These are phyloP conservation scores for Hippopotamyrus pictus DNA, from an alignment of 2,797 vertebrate genomes.

Conservation along the genomic window DNA sequence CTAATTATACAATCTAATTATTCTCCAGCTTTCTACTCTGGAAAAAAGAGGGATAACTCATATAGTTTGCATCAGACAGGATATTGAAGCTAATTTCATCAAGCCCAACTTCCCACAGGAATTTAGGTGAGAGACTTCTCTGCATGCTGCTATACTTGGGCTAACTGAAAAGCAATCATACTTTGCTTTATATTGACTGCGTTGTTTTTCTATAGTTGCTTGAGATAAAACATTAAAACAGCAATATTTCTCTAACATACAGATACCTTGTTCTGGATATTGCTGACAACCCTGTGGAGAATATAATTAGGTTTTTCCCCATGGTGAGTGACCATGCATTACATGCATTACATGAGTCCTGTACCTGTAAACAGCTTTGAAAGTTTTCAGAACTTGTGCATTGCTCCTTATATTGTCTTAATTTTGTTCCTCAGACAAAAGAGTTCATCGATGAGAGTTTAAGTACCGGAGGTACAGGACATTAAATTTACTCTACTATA, in stretches of 20 bases:
- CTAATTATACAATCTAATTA: background rate
- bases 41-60: conserved; percentile 94
- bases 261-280: conserved; percentile 99
- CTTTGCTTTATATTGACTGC: background rate
- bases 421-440: conserved; percentile 75
- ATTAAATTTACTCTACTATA: conserved; percentile 21
- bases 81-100: conserved; percentile 99
- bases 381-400: background rate
- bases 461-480: conserved; percentile 81
- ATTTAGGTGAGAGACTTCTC: conserved; percentile 78
- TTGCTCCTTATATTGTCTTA: background rate
- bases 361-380: background rate
- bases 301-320: conserved; percentile 94
- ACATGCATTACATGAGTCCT: background rate
- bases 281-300: conserved; percentile 98
- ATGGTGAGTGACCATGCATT: conserved; percentile 68
- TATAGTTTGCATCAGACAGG: conserved; percentile 94
- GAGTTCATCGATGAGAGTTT: conserved; percentile 98
- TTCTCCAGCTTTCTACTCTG: conserved; percentile 77
- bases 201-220: background rate
- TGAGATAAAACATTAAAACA: background rate
- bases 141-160: background rate
- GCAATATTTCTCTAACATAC: background rate
- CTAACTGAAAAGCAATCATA: background rate
- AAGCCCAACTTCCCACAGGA: conserved; percentile 96